Evolutionary conservation across 1,140 invertebrate species (phyloP).

Genomic region (Sinonovacula constricta): DNA sequence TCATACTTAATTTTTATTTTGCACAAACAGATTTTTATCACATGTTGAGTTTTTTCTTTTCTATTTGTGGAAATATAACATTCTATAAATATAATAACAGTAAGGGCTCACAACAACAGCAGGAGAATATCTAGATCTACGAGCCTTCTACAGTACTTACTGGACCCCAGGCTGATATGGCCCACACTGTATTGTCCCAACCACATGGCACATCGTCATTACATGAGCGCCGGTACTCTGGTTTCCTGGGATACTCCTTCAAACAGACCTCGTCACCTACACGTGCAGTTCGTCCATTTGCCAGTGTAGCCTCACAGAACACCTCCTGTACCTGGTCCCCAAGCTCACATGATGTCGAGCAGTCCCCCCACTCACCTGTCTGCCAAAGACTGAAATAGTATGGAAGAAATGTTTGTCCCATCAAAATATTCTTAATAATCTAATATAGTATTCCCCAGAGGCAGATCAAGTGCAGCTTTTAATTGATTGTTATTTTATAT

Average conservation of each 20-base stretch:
- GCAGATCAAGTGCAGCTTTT: too few species aligned
- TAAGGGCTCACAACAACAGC: neutral
- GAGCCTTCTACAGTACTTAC: neutral
- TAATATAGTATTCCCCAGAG: too few species aligned
- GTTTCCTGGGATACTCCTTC: constrained; percentile 14
- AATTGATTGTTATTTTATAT: too few species aligned
- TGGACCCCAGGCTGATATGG: constrained; percentile 9
- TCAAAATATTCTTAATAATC: too few species aligned
- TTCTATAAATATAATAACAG: neutral
- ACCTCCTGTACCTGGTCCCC: constrained; percentile 44
- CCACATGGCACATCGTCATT: constrained; percentile 33
- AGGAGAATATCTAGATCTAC: neutral
- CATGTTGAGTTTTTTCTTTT: neutral
- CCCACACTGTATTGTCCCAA: neutral
- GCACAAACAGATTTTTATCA: neutral
- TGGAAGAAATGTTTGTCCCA: neutral
- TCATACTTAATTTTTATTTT: neutral
- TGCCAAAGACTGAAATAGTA: constrained; percentile 38
- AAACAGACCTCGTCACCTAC: constrained; percentile 30
- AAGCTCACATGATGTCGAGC: constrained; percentile 30
- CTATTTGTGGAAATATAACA: neutral
- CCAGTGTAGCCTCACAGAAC: constrained; percentile 25
- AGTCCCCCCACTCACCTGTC: constrained; percentile 29
- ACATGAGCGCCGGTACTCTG: constrained; percentile 43
- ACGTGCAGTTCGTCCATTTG: neutral